A percentile compares a stretch with the other conserved stretches of the same genome.
phyloP scores from a whole-genome alignment of 2,888 invertebrate species.

The Agrochola macilenta region DNA sequence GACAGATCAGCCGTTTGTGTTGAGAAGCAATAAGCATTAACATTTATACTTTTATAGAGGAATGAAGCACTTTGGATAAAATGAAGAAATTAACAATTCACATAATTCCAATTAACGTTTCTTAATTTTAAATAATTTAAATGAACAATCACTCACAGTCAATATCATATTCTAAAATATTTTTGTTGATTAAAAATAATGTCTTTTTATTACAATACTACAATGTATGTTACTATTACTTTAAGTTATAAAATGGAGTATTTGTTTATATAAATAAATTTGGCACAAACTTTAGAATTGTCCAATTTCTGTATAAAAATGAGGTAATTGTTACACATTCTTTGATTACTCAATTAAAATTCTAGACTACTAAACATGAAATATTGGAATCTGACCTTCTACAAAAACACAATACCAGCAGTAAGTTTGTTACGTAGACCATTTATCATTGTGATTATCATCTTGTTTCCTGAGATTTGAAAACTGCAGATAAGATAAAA shows the following conservation, averaged over 20 bases:
- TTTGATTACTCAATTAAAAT: conserved; percentile 50
- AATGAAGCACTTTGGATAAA: conserved; percentile 33
- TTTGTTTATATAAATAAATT: conserved; percentile 55
- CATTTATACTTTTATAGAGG: conserved; percentile 32
- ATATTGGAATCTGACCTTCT: conserved; percentile 60
- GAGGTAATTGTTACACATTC: conserved; percentile 46
- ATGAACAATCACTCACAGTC: conserved; percentile 13
- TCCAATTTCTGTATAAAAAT: conserved; percentile 48
- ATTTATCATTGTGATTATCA: conserved; percentile 54
- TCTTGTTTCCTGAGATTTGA: conserved; percentile 49
- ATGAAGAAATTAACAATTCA: conserved; percentile 17
- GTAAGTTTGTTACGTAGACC: conserved; percentile 28
- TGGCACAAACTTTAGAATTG: conserved; percentile 71
- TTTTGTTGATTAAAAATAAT: conserved; percentile 31
- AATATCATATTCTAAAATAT: conserved; percentile 26
- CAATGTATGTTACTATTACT: conserved; percentile 25
- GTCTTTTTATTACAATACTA: conserved; percentile 31
- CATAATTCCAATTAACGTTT: conserved; percentile 18
- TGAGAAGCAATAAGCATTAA: conserved; percentile 52
- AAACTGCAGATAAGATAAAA: conserved; percentile 59
- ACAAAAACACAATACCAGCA: conserved; percentile 48
- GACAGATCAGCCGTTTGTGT: conserved; percentile 46
- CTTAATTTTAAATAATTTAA: conserved; percentile 34
- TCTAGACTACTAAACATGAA: conserved; percentile 34
- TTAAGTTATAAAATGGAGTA: conserved; percentile 46